Evolutionary conservation across 2,113 vertebrate species (phyloP), one percentile per base, ranked within the genome.

Genomic region (Gambusia affinis): DNA sequence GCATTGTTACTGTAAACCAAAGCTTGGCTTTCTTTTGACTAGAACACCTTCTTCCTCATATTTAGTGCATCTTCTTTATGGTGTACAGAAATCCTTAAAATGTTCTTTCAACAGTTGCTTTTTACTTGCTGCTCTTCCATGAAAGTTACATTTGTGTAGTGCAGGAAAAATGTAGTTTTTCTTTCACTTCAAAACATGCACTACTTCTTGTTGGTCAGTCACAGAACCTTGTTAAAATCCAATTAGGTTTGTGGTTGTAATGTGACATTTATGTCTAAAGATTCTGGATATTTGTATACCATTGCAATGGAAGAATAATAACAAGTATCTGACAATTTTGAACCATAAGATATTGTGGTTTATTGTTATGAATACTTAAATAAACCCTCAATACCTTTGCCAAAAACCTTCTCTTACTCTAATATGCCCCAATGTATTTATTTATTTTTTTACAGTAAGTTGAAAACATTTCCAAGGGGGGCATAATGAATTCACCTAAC

Each of bases 381-480:
- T 3, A 35, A 62, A 12, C 60, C 65, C 27, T 61, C 15, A 67
- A 64, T 44, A 37, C 35, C 35, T 35, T 35, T 2, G 2, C 35
- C 35, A 35, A 44, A 35, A 62, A 12, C 60, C 68, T 30, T 57
- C 19, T 67, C 67, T 44, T 81, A 54, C 73, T 30, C 3, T 11
- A n/a, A 57, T 24, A 57, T 57, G 6, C 51, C 24, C 51, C 3
- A 57, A 57, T 11, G 11, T n/a, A 0, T 1, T 42, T 1, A 0
- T 33, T 33, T 27, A 27, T 37, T 2, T 54, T 54, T n/a, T 17
- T 72, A 76, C 60, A 61, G 61, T 64, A 60, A 73, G 69, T 60
- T 75, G 17, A 14, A 75, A 75, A 70, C 75, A 76, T 79, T 82
- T 79, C 84, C 65, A 39, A 65, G 65, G 60, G 10, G 44, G 17